These are phyloP conservation scores for Oscheius sp. DNA, from an alignment of 2,888 invertebrate species.

Conservation along the genomic window DNA sequence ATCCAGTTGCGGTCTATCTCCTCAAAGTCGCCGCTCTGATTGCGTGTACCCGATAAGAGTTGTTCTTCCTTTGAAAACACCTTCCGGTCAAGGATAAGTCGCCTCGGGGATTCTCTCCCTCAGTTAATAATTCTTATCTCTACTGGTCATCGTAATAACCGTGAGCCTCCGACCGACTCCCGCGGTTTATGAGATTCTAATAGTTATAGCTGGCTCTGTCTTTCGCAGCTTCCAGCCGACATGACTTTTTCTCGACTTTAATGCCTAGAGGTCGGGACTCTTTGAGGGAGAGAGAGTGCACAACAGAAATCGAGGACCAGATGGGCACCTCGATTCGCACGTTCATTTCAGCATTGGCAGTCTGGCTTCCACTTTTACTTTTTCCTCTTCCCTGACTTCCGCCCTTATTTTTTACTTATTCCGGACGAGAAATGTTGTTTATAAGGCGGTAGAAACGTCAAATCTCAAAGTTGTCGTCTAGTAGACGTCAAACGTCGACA, in stretches of 20 bases:
- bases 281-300: too few species aligned
- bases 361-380: background rate
- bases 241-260: background rate
- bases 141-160: conserved; percentile 9
- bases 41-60: conserved; percentile 17
- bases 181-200: background rate
- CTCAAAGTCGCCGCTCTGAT: conserved; percentile 10
- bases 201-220: too few species aligned
- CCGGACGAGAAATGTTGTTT: too few species aligned
- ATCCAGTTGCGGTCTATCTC: background rate
- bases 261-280: background rate
- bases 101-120: background rate
- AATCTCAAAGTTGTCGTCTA: too few species aligned
- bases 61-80: conserved; percentile 10
- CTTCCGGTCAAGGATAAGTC: conserved; percentile 20
- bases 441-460: too few species aligned
- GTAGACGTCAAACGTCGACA: too few species aligned
- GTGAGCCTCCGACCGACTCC: background rate
- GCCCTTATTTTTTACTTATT: background rate
- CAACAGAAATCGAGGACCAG: conserved; percentile 5
- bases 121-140: background rate
- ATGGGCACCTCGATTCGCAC: conserved; percentile 25
- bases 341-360: conserved; percentile 8
- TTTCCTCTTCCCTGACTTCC: background rate
- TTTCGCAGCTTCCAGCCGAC: background rate